Conservation (phyloP, 2,113 vertebrate genomes). For the Jacana jacana region DNA sequence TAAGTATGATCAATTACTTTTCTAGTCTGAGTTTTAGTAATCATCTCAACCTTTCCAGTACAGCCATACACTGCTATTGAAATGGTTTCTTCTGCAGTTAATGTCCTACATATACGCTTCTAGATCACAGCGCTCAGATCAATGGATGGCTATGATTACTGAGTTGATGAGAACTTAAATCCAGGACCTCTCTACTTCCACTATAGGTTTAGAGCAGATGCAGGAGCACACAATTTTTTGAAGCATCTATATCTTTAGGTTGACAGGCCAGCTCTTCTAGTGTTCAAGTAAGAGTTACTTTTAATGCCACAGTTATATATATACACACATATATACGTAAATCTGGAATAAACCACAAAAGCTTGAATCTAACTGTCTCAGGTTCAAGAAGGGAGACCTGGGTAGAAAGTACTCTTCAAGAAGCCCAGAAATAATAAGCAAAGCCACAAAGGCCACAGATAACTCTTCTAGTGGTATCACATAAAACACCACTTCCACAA, state of each 20-base stretch:
- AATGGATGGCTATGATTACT: neutral
- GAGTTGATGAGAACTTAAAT: neutral
- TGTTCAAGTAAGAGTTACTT: neutral
- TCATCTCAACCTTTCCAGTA: neutral
- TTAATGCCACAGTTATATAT: neutral
- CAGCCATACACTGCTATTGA: neutral
- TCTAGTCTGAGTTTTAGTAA: neutral
- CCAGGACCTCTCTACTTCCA: neutral
- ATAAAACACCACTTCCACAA: neutral
- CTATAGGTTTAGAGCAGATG: neutral
- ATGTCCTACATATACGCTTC: neutral
- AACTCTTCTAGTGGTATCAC: neutral
- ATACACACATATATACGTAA: neutral
- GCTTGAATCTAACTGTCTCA: neutral
- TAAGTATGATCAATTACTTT: neutral
- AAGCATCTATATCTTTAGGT: neutral
- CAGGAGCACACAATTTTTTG: neutral
- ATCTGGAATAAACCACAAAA: neutral
- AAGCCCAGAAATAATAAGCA: neutral
- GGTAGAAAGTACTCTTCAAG: neutral
- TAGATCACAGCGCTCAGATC: neutral
- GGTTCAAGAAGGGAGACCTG: neutral
- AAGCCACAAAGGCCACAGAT: neutral
- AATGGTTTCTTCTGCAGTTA: neutral
- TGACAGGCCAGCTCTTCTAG: neutral